Conservation (phyloP, 1,140 invertebrate species). For the Drosophila lacteicornis region DNA sequence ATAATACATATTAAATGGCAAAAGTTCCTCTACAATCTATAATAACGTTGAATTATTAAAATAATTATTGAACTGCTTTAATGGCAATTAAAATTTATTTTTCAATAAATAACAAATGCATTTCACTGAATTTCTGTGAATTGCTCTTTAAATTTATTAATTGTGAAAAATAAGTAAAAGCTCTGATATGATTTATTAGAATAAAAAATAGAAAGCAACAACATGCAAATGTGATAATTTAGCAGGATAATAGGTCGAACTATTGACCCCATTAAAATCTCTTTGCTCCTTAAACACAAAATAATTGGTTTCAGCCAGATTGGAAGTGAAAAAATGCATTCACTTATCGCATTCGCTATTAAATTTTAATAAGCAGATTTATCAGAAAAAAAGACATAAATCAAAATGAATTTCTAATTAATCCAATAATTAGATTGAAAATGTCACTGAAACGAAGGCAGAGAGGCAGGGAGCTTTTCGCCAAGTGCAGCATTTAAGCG, state of each 20-base stretch:
- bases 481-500: slow-evolving; percentile 23
- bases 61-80: not conserved
- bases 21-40: too few relatives aligned
- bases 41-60: too few relatives aligned
- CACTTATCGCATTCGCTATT: not conserved
- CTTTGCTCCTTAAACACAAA: not conserved
- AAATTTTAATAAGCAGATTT: too few relatives aligned
- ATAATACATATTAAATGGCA: not conserved
- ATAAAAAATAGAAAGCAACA: not conserved
- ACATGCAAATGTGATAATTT: not conserved
- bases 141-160: not conserved
- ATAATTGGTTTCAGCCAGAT: not conserved
- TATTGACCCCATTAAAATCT: not conserved
- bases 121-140: too few relatives aligned
- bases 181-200: not conserved
- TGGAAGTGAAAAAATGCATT: not conserved
- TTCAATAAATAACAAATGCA: too few relatives aligned
- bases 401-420: not conserved
- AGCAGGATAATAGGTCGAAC: too few relatives aligned
- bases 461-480: not conserved
- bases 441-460: too few relatives aligned
- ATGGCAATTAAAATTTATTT: not conserved
- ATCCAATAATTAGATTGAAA: not conserved
- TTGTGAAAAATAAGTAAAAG: not conserved
- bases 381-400: too few relatives aligned